Percentiles rank a stretch among this genome's conserved stretches.
phyloP scores from a whole-genome alignment of 2,888 invertebrate species.

The Rambutsinella grinnellia region DNA sequence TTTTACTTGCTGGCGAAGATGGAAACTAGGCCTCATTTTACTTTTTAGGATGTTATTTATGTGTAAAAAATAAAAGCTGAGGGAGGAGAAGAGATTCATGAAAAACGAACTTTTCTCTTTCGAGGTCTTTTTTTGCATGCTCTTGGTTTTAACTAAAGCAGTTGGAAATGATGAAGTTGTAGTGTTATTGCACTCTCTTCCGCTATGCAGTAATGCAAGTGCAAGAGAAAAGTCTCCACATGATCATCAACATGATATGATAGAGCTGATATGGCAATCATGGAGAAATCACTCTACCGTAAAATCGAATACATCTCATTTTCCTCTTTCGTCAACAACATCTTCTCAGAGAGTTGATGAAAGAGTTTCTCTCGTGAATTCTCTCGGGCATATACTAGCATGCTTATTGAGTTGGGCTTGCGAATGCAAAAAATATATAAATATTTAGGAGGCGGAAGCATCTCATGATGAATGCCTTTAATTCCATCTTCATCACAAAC shows the following conservation, averaged over 20 bases:
- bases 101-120: not conserved
- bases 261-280: no score
- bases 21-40: not conserved
- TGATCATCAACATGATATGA: conserved; percentile 24
- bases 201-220: not conserved
- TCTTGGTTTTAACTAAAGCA: not conserved
- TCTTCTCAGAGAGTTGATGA: no score
- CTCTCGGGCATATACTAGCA: no score
- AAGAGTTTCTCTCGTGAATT: no score
- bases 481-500: not conserved
- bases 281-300: conserved; percentile 44
- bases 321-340: not conserved
- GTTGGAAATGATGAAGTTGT: conserved; percentile 27
- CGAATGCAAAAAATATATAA: no score
- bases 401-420: no score
- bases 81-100: no score
- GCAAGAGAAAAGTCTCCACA: no score
- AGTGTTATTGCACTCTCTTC: not conserved
- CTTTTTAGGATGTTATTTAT: no score
- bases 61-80: no score
- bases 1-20: not conserved
- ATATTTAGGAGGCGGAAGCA: no score
- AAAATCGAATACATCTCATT: conserved; percentile 55
- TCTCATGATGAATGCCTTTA: not conserved
- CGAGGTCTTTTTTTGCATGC: not conserved